phyloP scores from a whole-genome alignment of 1,140 invertebrate species.

The Zaprionus camerounensis region DNA sequence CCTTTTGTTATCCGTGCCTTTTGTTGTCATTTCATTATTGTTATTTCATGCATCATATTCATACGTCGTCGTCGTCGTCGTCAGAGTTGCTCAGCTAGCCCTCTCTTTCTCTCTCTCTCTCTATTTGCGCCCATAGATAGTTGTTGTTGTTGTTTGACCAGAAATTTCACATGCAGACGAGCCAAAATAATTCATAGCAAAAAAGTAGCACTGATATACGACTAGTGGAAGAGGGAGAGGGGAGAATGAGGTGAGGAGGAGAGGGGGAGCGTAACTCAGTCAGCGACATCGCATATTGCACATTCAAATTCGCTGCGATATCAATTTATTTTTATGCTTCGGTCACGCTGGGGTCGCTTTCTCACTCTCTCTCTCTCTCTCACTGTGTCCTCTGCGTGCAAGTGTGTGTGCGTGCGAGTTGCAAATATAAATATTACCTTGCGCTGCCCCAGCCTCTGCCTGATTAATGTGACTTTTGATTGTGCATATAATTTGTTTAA shows the following conservation, averaged over 20 bases:
- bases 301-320: conserved; percentile 71
- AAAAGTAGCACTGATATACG: conserved; percentile 54
- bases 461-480: conserved; percentile 66
- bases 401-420: neutral
- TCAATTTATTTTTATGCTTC: conserved; percentile 76
- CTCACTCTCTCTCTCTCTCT: neutral
- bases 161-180: conserved; percentile 68
- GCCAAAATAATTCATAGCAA: conserved; percentile 72
- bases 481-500: conserved; percentile 58
- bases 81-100: conserved; percentile 12
- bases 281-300: conserved; percentile 50
- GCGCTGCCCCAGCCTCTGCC: neutral
- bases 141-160: conserved; percentile 62
- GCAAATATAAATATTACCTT: conserved; percentile 43
- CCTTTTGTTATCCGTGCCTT: conserved; percentile 77
- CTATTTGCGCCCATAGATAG: conserved; percentile 23
- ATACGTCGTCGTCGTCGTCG: conserved; percentile 42
- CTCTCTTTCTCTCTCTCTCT: neutral
- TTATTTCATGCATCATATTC: conserved; percentile 81
- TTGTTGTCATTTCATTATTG: conserved; percentile 83
- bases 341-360: conserved; percentile 23
- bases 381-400: neutral
- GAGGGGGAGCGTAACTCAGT: conserved; percentile 7
- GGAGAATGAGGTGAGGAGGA: too few species aligned
- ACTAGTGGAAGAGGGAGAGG: neutral